Evolutionary conservation across 2,113 vertebrate genomes (phyloP), one percentile per base, ranked within the genome.

Genomic region (Pterocles gutturalis): DNA sequence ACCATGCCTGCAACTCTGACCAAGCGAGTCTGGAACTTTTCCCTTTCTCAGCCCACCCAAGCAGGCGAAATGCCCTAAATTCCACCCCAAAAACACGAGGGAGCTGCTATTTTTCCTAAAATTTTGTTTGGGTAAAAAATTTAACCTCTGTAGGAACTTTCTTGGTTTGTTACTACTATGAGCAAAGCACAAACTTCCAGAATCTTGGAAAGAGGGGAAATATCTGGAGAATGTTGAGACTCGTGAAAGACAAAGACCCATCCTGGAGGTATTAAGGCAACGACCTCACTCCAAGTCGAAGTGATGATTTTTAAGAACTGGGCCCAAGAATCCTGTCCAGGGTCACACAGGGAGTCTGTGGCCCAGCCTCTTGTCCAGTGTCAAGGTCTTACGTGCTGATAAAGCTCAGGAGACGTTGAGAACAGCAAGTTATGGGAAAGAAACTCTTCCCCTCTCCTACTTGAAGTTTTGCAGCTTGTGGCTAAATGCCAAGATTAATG

Each of bases 221-320:
- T 10, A 73, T 3, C 29, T 49, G 24, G 46, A 43, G 18, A 33
- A 72, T 1, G 1, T 4, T 29, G 45, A 60, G 58, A 25, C 45
- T 58, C 15, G 5, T 34, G 51, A 73, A 54, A 28, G 17, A 17
- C 9, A 53, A 83, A 7, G 51, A 34, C 36, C 8, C 11, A 49
- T 41, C 45, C 28, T 64, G 1, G 5, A 64, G 78, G 33, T 46
- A 38, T 38, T 45, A 46, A n/a, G 24, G 24, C 65, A 61, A 51
- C 4, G 12, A 25, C 34, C 8, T 58, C 18, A 15, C 3, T n/a
- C 31, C 0, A 0, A 60, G 22, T 46, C 29, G 41, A 34, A 10
- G 17, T 1, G 6, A 55, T 49, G 34, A 4, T 70, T 89, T 77
- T 57, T 14, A 36, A 43, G 45, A 60, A 34, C 21, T 48, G 64